Evolutionary conservation across 2,888 invertebrate genomes (phyloP).

Genomic region (Noctua comes): DNA sequence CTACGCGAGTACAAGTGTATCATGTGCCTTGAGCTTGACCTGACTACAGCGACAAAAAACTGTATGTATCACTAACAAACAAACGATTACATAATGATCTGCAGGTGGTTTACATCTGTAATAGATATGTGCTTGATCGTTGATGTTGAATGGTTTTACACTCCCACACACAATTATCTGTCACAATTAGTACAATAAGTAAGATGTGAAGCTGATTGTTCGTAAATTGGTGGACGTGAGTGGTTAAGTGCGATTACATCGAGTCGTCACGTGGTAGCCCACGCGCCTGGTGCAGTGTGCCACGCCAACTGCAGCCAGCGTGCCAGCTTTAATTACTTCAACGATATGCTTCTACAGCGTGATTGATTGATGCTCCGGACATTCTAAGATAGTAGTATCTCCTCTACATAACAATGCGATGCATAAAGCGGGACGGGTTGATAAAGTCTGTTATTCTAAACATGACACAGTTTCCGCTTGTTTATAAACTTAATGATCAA

Average conservation of each 20-base stretch:
- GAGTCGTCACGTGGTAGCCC: slow-evolving; percentile 71
- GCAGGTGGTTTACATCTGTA: slow-evolving; percentile 67
- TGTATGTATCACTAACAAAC: slow-evolving; percentile 66
- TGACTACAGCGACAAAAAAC: slow-evolving; percentile 68
- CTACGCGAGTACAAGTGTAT: slow-evolving; percentile 48
- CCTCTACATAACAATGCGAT: slow-evolving; percentile 31
- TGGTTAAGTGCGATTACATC: slow-evolving; percentile 51
- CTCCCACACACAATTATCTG: slow-evolving; percentile 56
- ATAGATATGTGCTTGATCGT: slow-evolving; percentile 52
- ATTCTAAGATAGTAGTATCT: slow-evolving; percentile 53
- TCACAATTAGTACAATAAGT: slow-evolving; percentile 49
- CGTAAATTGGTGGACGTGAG: slow-evolving; percentile 49
- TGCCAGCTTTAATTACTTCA: slow-evolving; percentile 73
- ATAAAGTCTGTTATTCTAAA: slow-evolving; percentile 62
- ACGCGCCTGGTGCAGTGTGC: slow-evolving; percentile 66
- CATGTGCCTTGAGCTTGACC: slow-evolving; percentile 82
- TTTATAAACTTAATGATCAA: slow-evolving; percentile 51
- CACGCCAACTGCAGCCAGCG: slow-evolving; percentile 70
- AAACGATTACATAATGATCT: slow-evolving; percentile 74
- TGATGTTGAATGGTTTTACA: slow-evolving; percentile 39
- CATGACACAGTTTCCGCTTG: slow-evolving; percentile 56
- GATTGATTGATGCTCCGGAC: slow-evolving; percentile 64
- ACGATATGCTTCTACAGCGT: slow-evolving; percentile 60
- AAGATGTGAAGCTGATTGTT: slow-evolving; percentile 47
- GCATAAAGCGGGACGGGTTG: slow-evolving; percentile 39